Evolutionary conservation across 2,113 vertebrate genomes (phyloP), one percentile per base, ranked within the genome.

Genomic region (Sialia sialis): DNA sequence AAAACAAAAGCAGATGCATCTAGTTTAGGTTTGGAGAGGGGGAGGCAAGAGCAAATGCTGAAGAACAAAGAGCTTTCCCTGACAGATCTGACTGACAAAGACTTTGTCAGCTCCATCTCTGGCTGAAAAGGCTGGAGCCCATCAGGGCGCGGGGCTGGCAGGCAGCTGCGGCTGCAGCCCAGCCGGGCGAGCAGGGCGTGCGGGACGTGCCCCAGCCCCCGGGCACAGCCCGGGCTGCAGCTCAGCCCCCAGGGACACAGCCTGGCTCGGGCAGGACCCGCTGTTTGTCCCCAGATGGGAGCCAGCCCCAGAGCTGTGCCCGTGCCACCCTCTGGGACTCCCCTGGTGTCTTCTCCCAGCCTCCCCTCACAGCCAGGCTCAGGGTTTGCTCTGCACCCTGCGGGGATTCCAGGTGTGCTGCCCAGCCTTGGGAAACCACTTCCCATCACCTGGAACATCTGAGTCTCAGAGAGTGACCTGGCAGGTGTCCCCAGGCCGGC

Each of bases 1-100:
- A 95, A 97, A 97, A 95, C 95, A 96, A 95, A 97, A 96, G 97
- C 89, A 90, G 94, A 92, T 91, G 94, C 95, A 83, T 93, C 90
- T 51, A 85, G 73, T 89, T 94, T 84, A 89, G 44, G 79, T 94
- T 90, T 59, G 79, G 62, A 81, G 90, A 55, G 94, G 94, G 93
- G 94, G 93, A 90, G 93, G 76, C 79, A 55, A 58, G 92, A 91
- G 88, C 92, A 93, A 95, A 95, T 25, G 93, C 95, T 82, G 94
- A 87, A 92, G 93, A 95, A 96, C 96, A 96, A 96, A 96, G 91
- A 77, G 86, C 91, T 92, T 90, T 87, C 87, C 93, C 88, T 84
- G 87, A 73, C 84, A 91, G 87, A 90, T 94, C 90, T 48, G 30
- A 91, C 87, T 93, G 93, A 95, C 94, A 96, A 94, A 94, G 96